Evolutionary conservation across 2,113 vertebrate species (phyloP), one percentile per base, ranked within the genome.

Genomic region (Urocitellus parryii): DNA sequence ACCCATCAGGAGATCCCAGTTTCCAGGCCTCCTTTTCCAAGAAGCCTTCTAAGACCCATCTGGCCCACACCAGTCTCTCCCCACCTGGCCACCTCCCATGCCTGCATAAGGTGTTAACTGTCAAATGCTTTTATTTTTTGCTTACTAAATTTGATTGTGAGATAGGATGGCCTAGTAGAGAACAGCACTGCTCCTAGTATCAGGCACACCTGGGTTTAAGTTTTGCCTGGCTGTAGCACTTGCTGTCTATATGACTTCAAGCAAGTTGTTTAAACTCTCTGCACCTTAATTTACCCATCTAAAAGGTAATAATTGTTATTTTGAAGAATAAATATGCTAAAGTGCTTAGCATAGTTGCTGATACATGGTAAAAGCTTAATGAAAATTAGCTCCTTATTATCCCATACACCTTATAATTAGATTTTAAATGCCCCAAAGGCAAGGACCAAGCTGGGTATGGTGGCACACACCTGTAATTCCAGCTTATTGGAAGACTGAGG

Each of bases 351-450:
- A 81, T 24, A 77, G 51, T 82, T 39, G 53, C 27, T 79, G 53
- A 72, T 24, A 63, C 5, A 2, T 61, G 58, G 42, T 72, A 92
- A 95, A 83, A 29, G 0, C 17, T 93, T 74, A 70, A 7, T 86
- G 37, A 91, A 96, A 94, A 82, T 82, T 79, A 73, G 29, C 25
- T 63, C 25, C 90, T 88, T 93, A 37, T 73, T 77, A 24, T 25
- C 93, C 3, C 86, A 27, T 10, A 17, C 77, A 22, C 65, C 53
- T 83, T 89, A 68, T 63, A 68, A 37, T 68, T 72, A 93, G n/a
- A 86, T 81, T 94, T 77, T 93, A 78, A 93, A 85, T 86, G 53
- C 39, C 89, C 88, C 56, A 93, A 88, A 81, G 58, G 39, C 70
- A 92, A 80, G 56, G n/a, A 70, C 16, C 67, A 70, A 70, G 67